Evolutionary conservation across 2,113 vertebrate genomes (phyloP).

Genomic region (Pongo pygmaeus): DNA sequence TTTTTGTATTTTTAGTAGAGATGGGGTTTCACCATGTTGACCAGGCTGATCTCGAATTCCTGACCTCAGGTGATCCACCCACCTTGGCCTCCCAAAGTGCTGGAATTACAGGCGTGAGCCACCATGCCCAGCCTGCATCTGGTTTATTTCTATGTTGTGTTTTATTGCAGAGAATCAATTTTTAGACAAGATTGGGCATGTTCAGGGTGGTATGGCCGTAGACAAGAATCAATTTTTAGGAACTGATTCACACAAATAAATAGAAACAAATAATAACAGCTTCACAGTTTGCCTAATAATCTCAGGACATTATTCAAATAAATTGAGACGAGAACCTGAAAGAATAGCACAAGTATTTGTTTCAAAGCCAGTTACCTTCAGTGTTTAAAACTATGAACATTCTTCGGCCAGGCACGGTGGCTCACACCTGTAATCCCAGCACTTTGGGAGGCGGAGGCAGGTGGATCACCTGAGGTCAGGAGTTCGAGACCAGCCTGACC

Average conservation of each 20-base stretch:
- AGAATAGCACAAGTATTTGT: neutral
- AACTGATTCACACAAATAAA: slow-evolving; percentile 5
- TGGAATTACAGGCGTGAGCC: too few species aligned
- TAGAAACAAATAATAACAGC: slow-evolving; percentile 5
- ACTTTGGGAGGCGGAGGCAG: too few species aligned
- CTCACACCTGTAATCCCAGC: too few species aligned
- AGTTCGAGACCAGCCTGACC: too few species aligned
- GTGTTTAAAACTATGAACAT: slow-evolving; percentile 30
- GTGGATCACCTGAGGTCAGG: too few species aligned
- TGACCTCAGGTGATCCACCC: too few species aligned
- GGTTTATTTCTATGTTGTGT: slow-evolving; percentile 5
- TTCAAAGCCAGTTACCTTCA: slow-evolving; percentile 13
- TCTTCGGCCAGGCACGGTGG: neutral
- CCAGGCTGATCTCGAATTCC: too few species aligned
- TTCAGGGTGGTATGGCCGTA: too few species aligned
- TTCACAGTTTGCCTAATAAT: neutral
- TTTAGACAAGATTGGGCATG: neutral
- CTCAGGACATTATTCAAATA: slow-evolving; percentile 33
- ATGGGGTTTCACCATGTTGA: too few species aligned
- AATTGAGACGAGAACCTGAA: neutral
- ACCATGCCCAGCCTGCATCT: neutral
- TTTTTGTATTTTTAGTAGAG: too few species aligned
- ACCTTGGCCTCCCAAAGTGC: too few species aligned
- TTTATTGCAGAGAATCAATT: neutral
- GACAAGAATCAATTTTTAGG: neutral